These are phyloP conservation scores for Acanthiza pusilla DNA, from an alignment of 2,797 vertebrate species.

Conservation along the genomic window DNA sequence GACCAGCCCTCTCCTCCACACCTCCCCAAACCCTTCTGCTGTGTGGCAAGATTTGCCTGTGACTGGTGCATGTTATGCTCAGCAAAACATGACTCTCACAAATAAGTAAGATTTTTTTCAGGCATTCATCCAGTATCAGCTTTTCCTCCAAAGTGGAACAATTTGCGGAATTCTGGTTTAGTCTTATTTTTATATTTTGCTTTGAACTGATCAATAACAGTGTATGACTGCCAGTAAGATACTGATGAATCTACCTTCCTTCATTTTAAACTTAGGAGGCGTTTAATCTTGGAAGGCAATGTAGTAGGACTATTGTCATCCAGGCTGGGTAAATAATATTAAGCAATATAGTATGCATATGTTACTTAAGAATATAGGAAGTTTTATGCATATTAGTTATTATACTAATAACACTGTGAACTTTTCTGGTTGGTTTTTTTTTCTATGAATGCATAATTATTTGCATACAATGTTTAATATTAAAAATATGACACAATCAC, in stretches of 20 bases:
- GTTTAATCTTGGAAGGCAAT: background rate
- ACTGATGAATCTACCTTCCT: background rate
- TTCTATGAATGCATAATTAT: background rate
- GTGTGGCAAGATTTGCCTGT: background rate
- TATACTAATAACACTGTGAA: background rate
- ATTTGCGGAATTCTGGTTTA: background rate
- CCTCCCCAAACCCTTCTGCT: background rate
- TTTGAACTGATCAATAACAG: background rate
- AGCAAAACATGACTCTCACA: background rate
- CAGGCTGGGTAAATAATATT: background rate
- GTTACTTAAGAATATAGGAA: background rate
- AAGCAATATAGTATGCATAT: background rate
- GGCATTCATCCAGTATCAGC: background rate
- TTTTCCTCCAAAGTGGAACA: background rate
- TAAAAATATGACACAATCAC: slow-evolving; percentile 1
- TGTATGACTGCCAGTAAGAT: background rate
- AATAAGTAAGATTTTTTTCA: background rate
- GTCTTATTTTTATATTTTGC: background rate
- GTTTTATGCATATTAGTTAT: background rate
- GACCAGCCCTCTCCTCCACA: background rate
- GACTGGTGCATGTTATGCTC: background rate
- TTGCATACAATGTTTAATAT: background rate
- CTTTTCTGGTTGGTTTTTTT: background rate
- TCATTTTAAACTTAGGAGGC: background rate
- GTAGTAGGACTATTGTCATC: background rate